These are phyloP conservation scores for Achlya flavicornis DNA, from an alignment of 2,888 invertebrate genomes.

Conservation along the genomic window DNA sequence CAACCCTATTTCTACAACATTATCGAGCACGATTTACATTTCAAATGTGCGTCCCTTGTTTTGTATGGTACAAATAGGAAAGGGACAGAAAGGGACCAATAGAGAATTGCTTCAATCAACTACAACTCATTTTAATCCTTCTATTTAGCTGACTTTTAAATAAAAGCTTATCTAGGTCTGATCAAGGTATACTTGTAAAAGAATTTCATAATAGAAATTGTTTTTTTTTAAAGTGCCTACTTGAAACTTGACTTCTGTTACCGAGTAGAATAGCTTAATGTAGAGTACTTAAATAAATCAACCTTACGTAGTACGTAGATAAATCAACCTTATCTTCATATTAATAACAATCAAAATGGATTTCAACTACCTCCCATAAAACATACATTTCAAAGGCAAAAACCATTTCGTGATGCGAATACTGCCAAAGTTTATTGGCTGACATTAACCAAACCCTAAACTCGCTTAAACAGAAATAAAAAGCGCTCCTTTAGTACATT, in stretches of 20 bases:
- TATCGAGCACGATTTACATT: conserved; percentile 37
- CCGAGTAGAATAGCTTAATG: not conserved
- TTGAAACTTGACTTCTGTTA: too few species aligned
- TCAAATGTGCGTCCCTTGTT: conserved; percentile 42
- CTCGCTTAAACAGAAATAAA: conserved; percentile 14
- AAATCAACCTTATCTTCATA: too few species aligned
- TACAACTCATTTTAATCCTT: not conserved
- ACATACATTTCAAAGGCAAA: not conserved
- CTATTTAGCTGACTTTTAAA: not conserved
- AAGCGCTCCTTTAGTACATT: conserved; percentile 12
- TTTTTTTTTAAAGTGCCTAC: too few species aligned
- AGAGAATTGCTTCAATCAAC: not conserved
- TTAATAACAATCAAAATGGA: too few species aligned
- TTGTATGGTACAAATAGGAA: conserved; percentile 16
- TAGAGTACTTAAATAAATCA: too few species aligned
- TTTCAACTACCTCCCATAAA: too few species aligned
- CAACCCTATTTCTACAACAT: conserved; percentile 11
- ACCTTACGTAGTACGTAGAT: too few species aligned
- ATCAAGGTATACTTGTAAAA: too few species aligned
- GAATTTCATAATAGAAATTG: too few species aligned
- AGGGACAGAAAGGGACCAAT: conserved; percentile 1
- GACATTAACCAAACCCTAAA: not conserved
- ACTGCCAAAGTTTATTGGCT: not conserved
- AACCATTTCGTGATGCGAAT: not conserved
- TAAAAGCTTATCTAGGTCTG: too few species aligned